Percentiles rank a stretch among this genome's conserved stretches.
Evolutionary conservation across 2,888 invertebrate species (phyloP).

Genomic region (Rutpela maculata): DNA sequence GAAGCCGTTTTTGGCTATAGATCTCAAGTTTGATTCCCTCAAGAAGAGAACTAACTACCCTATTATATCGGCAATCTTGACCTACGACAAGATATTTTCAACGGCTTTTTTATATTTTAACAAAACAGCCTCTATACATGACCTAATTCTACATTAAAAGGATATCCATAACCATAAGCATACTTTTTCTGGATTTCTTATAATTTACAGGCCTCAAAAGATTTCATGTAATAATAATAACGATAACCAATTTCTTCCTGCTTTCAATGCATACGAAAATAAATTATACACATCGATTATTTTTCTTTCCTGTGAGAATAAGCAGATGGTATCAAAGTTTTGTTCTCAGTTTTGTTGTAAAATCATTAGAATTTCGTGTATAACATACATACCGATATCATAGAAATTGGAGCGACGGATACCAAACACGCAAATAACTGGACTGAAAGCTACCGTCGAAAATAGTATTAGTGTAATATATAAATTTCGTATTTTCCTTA

Average conservation of each 20-base stretch:
- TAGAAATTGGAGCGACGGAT: background rate
- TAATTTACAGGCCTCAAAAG: background rate
- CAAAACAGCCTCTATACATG: too few relatives aligned
- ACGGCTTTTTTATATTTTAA: too few relatives aligned
- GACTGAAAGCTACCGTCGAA: background rate
- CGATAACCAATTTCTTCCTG: background rate
- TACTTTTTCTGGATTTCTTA: background rate
- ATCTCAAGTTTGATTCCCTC: too few relatives aligned
- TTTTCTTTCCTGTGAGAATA: background rate
- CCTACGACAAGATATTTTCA: too few relatives aligned
- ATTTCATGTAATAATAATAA: background rate
- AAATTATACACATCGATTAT: slow-evolving; percentile 3
- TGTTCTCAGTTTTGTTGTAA: background rate
- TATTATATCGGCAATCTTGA: too few relatives aligned
- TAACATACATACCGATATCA: background rate
- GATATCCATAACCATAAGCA: too few relatives aligned
- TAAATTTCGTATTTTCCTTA: too few relatives aligned
- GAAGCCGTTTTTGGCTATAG: too few relatives aligned
- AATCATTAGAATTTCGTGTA: background rate
- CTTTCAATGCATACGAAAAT: background rate
- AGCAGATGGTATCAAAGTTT: background rate
- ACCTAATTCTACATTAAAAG: too few relatives aligned
- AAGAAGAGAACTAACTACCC: too few relatives aligned
- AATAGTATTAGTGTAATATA: too few relatives aligned
- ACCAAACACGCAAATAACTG: background rate